phyloP scores from a whole-genome alignment of 2,113 vertebrate genomes.

The Uria aalge region DNA sequence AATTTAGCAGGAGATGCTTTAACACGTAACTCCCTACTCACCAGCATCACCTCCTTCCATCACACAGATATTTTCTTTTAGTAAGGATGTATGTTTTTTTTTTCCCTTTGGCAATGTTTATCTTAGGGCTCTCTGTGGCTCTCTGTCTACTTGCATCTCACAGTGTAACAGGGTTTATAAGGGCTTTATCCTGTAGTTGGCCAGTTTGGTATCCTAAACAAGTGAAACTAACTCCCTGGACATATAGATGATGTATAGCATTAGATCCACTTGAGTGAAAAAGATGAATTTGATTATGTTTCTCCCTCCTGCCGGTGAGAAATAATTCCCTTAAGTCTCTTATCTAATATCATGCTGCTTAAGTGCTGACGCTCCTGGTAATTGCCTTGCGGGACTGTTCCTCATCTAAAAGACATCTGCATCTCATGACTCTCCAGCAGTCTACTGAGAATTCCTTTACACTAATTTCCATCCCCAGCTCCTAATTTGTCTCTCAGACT shows the following conservation, averaged over 20 bases:
- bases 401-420: not conserved
- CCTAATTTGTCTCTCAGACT: not conserved
- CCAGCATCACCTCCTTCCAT: not conserved
- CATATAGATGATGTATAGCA: not conserved
- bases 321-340: not conserved
- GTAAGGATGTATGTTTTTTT: not conserved
- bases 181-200: not conserved
- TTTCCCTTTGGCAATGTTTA: not conserved
- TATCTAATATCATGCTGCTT: not conserved
- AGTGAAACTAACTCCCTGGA: not conserved
- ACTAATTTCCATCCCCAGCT: not conserved
- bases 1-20: not conserved
- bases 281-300: not conserved
- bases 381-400: constrained; percentile 3
- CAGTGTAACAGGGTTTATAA: not conserved
- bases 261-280: not conserved
- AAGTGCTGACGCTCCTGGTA: not conserved
- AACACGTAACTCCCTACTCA: not conserved
- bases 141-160: not conserved
- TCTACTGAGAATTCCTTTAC: constrained; percentile 2
- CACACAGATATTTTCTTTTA: not conserved
- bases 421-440: not conserved
- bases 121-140: not conserved
- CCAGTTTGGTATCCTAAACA: not conserved
- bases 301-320: not conserved